These are phyloP conservation scores for Scolopax bukidnonensis DNA, from an alignment of 2,797 vertebrate genomes.

Conservation along the genomic window DNA sequence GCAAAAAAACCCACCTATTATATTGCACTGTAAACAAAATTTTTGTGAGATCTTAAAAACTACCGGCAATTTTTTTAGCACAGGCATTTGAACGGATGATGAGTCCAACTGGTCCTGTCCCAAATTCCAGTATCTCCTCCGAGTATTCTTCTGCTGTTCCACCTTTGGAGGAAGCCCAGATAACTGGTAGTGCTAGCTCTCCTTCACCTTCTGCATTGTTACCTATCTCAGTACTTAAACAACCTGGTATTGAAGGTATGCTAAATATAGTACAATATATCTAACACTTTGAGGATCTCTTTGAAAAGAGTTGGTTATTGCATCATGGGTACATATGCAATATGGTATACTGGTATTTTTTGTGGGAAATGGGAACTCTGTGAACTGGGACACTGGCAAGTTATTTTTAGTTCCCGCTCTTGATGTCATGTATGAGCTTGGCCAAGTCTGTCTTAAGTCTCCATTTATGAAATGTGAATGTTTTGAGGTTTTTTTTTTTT, in stretches of 20 bases:
- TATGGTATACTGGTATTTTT: not conserved
- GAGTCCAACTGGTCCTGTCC: conserved; percentile 88
- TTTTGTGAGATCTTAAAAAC: not conserved
- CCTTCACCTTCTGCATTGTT: conserved; percentile 86
- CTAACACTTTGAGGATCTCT: not conserved
- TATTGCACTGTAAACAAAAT: not conserved
- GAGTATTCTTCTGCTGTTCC: conserved; percentile 85
- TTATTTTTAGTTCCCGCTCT: not conserved
- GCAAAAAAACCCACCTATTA: too few relatives aligned
- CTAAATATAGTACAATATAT: not conserved
- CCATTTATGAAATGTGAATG: not conserved
- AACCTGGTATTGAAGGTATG: conserved; percentile 87
- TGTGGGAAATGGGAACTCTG: not conserved
- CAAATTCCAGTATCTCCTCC: conserved; percentile 85
- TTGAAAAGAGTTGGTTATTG: not conserved
- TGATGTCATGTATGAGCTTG: not conserved
- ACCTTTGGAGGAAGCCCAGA: conserved; percentile 84
- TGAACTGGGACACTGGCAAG: not conserved
- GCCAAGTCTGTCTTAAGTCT: not conserved
- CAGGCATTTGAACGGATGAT: conserved; percentile 96
- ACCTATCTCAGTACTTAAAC: conserved; percentile 89
- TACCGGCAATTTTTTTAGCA: conserved; percentile 74
- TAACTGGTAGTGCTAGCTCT: conserved; percentile 80
- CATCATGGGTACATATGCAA: not conserved
- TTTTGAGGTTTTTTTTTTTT: not conserved